Evolutionary conservation across 2,797 vertebrate genomes (phyloP), one percentile per base, ranked within the genome.

Genomic region (Falco biarmicus): DNA sequence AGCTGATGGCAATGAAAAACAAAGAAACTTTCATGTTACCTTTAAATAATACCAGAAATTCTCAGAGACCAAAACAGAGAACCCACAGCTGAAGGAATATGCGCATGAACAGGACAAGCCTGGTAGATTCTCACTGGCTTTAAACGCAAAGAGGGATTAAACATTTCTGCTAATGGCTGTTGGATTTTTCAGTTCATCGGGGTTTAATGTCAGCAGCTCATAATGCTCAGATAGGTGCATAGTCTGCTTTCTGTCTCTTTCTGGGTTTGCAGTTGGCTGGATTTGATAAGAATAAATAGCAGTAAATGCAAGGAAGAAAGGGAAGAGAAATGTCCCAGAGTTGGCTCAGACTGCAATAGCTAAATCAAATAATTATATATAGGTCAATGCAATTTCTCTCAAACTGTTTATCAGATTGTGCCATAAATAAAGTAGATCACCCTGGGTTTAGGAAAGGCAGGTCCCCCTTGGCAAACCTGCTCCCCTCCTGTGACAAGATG

Each of bases 301-400:
- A 79, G 32, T 26, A 87, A 87, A 84, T 28, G 22, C 75, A 87
- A 87, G 29, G 32, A 71, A 82, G 15, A 16, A 60, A 84, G 73
- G 41, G 34, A 70, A 85, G 53, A 83, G 39, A 70, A 64, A 83
- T 66, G 64, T 54, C 79, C 61, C 60, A 79, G 82, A 85, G 37
- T 56, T 87, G 70, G 91, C 76, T 87, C 78, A 53, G 71, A 78
- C 80, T 79, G 34, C 14, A 28, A 14, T 45, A 87, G 64, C 84
- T 64, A 85, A 84, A 96, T 89, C 86, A 93, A 93, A 91, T 82
- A 56, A 89, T 86, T 94, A 87, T 31, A 87, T 81, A 66, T 79
- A 96, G 53, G 66, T 95, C 89, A 96, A 19, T 26, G 10, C 34
- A 54, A 61, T 89, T 84, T 86, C 66, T 76, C 26, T 70, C 64